Base-by-base conservation (phyloP, 2,113 vertebrate genomes). In the Charina bottae region DNA sequence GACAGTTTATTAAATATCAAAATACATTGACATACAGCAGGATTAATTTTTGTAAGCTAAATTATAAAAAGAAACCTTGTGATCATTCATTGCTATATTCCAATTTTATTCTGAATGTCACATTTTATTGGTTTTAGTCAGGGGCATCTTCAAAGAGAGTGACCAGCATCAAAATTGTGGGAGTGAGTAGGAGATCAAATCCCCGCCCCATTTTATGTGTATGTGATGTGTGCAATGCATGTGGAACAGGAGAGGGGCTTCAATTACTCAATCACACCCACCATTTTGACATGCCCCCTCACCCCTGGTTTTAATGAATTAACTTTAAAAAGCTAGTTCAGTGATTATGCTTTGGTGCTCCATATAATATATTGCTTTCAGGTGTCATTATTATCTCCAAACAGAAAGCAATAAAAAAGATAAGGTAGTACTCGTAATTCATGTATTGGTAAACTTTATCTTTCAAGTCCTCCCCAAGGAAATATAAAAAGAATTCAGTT, bases 391-490 rank as follows among this genome's bases (percentile, higher is more conserved):
- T 87, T 93, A 92, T 26, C 58, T 95, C 56, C 42, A 89, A 90
- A 55, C 55, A 90, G 55, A 54, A 89, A 37, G 91, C 94, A 94
- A 89, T 91, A 78, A 94, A 94, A 60, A 72, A 21, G 59, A 37
- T 91, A 58, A 19, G 92, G 12, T 93, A 90, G 33, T 93, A 13
- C 85, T 90, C 6, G 2, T 78, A 78, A 78, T 37, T 78, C 33
- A 78, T 78, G 37, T 78, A 78, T 15, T 37, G n/a, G n/a, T 78
- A 78, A 37, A 37, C 68, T 42, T 78, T 78, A 78, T 37, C 56
- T 92, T 94, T 83, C 68, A 88, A 85, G 83, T 93, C 19, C 60
- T 95, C 95, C 86, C 94, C 93, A 28, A 96, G 94, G 93, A 94
- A 88, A 95, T 92, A 89, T 93, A 94, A 95, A 94, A 88, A 28